Conservation (phyloP, 2,797 vertebrate species). For the Atherinosoma microstoma region DNA sequence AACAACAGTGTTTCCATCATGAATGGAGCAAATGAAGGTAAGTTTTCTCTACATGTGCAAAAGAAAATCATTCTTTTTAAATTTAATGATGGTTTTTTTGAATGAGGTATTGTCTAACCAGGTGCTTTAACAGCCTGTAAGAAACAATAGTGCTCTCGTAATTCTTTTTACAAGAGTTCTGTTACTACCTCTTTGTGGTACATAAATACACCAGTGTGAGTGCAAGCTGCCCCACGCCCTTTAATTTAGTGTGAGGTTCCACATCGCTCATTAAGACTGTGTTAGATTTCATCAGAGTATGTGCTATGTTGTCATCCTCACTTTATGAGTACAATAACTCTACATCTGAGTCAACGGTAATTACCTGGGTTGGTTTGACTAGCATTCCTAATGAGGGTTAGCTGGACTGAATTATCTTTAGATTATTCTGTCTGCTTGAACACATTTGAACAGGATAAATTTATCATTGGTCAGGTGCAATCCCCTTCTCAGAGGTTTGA, state of each 20-base stretch:
- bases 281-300: slow-evolving; percentile 66
- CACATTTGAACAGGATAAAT: slow-evolving; percentile 25
- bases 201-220: slow-evolving; percentile 66
- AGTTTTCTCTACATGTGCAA: slow-evolving; percentile 9
- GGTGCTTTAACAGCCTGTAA: slow-evolving; percentile 33
- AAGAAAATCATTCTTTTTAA: not conserved
- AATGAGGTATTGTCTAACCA: slow-evolving; percentile 28
- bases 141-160: slow-evolving; percentile 35
- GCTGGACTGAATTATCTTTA: slow-evolving; percentile 12
- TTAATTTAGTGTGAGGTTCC: slow-evolving; percentile 71
- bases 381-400: slow-evolving; percentile 37
- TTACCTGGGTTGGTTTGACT: slow-evolving; percentile 72
- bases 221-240: slow-evolving; percentile 66
- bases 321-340: slow-evolving; percentile 76
- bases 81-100: not conserved
- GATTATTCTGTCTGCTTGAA: slow-evolving; percentile 18
- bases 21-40: slow-evolving; percentile 96
- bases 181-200: slow-evolving; percentile 58
- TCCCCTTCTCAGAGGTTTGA: slow-evolving; percentile 26
- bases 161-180: slow-evolving; percentile 59
- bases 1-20: slow-evolving; percentile 93
- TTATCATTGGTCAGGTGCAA: slow-evolving; percentile 11
- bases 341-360: slow-evolving; percentile 75
- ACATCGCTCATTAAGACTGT: slow-evolving; percentile 70
- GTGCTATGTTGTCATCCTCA: slow-evolving; percentile 68